phyloP scores from a whole-genome alignment of 2,113 vertebrate genomes.

The Bathybates hornii region DNA sequence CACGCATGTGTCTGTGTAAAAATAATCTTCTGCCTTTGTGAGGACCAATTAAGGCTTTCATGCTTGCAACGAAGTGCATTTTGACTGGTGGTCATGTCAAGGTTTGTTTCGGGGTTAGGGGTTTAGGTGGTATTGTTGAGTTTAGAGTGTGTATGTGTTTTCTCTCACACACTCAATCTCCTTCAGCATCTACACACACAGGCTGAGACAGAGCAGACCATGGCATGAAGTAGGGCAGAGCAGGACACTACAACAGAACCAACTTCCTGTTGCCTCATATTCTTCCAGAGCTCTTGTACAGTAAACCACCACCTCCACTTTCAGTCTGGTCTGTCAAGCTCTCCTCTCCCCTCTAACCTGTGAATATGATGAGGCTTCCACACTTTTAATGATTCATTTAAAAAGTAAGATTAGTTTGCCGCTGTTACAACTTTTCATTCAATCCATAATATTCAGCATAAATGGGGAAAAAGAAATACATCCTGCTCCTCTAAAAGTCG shows the following conservation, averaged over 20 bases:
- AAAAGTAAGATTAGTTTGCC: background rate
- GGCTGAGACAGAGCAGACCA: conserved; percentile 44
- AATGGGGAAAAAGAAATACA: background rate
- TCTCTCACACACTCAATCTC: background rate
- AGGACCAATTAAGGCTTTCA: background rate
- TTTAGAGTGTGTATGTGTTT: background rate
- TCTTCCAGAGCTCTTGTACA: conserved; percentile 36
- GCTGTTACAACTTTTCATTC: background rate
- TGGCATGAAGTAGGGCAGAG: conserved; percentile 26
- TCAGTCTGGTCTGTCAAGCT: background rate
- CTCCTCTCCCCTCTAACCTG: background rate
- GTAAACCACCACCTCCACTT: conserved; percentile 18
- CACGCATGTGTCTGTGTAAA: background rate
- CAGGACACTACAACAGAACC: conserved; percentile 10
- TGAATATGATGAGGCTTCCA: background rate
- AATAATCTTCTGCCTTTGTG: background rate
- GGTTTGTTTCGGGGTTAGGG: background rate
- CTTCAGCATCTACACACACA: background rate
- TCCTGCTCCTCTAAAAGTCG: background rate
- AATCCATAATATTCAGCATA: background rate
- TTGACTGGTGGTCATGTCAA: background rate
- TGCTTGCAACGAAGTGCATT: background rate
- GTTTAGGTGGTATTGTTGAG: background rate
- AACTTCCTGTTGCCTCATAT: conserved; percentile 42
- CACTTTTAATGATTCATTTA: background rate